Conservation (phyloP, 1,140 invertebrate genomes). For the Oscheius sp. region DNA sequence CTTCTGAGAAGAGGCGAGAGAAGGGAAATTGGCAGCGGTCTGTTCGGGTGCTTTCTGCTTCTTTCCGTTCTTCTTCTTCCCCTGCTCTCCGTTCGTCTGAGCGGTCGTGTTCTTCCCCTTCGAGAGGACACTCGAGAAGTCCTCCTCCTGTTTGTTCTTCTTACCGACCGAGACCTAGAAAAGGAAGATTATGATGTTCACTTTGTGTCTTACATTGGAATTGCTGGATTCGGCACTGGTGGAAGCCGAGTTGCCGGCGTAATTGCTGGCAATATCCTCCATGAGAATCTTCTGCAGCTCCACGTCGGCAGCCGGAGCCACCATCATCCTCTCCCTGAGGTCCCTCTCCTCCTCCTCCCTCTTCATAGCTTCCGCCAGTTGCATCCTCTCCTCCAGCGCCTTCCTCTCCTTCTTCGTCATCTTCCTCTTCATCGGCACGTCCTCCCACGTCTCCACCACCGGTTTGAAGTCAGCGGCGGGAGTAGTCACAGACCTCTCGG, state of each 20-base stretch:
- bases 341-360: background rate
- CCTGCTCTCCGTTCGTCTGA: background rate
- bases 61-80: background rate
- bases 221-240: background rate
- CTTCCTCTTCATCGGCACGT: background rate
- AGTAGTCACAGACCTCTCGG: background rate
- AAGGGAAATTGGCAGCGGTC: conserved; percentile 2
- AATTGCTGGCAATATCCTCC: background rate
- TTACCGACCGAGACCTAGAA: too few species aligned
- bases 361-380: background rate
- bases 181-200: too few species aligned
- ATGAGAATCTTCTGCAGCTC: background rate
- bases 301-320: background rate
- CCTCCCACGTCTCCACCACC: background rate
- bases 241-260: background rate
- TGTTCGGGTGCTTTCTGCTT: too few species aligned
- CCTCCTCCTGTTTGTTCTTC: background rate
- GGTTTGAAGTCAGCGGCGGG: background rate
- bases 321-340: background rate
- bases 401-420: background rate
- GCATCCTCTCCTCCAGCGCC: background rate
- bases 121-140: background rate
- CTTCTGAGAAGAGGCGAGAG: background rate
- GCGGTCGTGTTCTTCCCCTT: background rate
- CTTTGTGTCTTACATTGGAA: too few species aligned